Evolutionary conservation across 2,113 vertebrate genomes (phyloP).

Genomic region (Peucedramus taeniatus): DNA sequence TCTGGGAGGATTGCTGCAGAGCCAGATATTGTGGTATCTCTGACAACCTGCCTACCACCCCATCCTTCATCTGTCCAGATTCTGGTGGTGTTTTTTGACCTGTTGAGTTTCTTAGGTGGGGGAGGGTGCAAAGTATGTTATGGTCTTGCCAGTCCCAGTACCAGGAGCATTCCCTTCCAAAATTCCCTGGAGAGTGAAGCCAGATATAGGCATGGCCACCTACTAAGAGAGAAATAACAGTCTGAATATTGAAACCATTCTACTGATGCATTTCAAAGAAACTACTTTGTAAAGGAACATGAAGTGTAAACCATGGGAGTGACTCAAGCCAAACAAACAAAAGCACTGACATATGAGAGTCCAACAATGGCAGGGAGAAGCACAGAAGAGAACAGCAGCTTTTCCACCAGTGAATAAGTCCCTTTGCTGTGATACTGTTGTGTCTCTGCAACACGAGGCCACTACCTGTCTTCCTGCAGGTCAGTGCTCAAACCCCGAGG

Average conservation of each 20-base stretch:
- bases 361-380: neutral
- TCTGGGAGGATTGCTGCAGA: neutral
- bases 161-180: neutral
- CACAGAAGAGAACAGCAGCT: neutral
- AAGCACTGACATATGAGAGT: neutral
- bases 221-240: neutral
- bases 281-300: neutral
- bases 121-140: accelerated
- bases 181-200: neutral
- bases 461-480: neutral
- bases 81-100: neutral
- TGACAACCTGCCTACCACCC: neutral
- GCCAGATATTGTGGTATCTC: neutral
- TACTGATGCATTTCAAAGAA: neutral
- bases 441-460: neutral
- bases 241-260: neutral
- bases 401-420: neutral
- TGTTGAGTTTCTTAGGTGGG: neutral
- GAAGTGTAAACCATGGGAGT: neutral
- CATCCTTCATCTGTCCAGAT: neutral
- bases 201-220: neutral
- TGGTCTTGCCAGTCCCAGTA: neutral
- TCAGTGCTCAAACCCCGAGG: accelerated
- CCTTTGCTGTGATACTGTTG: neutral
- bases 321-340: neutral